Percentiles rank a stretch among this genome's conserved stretches.
phyloP scores from a whole-genome alignment of 1,140 invertebrate species.

The Caenorhabditis brenneri region DNA sequence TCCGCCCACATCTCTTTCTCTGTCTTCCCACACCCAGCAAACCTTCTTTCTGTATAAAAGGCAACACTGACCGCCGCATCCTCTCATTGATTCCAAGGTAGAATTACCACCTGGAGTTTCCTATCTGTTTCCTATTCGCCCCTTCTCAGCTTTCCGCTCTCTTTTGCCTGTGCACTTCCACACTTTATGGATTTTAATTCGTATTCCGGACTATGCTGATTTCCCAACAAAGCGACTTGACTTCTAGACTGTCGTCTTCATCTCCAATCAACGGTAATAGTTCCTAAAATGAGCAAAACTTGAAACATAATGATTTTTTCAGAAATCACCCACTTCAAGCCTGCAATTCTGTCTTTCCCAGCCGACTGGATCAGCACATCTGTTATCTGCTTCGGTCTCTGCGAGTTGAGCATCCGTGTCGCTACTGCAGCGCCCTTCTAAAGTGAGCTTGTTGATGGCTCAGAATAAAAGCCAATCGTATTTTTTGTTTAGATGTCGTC shows the following conservation, averaged over 20 bases:
- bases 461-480: neutral
- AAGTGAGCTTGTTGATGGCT: neutral
- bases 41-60: slow-evolving; percentile 32
- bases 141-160: neutral
- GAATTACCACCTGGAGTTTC: slow-evolving; percentile 37
- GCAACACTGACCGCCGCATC: slow-evolving; percentile 25
- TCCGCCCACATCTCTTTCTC: slow-evolving; percentile 35
- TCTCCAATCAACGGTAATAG: slow-evolving; percentile 18
- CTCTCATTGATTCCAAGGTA: slow-evolving; percentile 23
- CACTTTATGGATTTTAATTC: slow-evolving; percentile 32
- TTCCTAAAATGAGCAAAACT: neutral
- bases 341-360: slow-evolving; percentile 20
- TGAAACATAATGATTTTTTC: neutral
- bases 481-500: slow-evolving; percentile 43
- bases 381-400: slow-evolving; percentile 55
- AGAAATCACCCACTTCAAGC: slow-evolving; percentile 39
- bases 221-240: neutral
- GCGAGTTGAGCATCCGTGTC: slow-evolving; percentile 53
- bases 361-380: slow-evolving; percentile 54
- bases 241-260: slow-evolving; percentile 15
- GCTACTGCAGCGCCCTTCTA: slow-evolving; percentile 42
- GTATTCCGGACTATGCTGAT: slow-evolving; percentile 29
- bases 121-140: neutral
- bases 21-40: neutral
- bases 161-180: neutral